Evolutionary conservation across 2,797 vertebrate genomes (phyloP).

Genomic region (Propithecus deckenii): DNA sequence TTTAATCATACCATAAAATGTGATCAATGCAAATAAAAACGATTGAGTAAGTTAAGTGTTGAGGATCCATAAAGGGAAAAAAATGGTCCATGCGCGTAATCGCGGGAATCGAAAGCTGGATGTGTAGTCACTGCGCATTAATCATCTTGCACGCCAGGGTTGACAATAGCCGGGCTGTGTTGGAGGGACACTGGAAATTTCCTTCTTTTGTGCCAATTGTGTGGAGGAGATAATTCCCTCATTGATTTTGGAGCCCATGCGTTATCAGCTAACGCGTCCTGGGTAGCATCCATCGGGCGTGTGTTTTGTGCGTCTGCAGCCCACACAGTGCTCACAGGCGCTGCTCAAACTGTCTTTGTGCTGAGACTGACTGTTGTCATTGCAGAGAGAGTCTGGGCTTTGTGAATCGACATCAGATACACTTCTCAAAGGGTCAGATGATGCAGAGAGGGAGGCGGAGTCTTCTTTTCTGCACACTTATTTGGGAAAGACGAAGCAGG

Average conservation of each 20-base stretch:
- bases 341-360: background rate
- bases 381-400: background rate
- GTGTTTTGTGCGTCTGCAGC: accelerated
- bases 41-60: constrained; percentile 82
- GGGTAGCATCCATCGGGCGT: background rate
- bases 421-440: background rate
- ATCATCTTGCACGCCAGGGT: background rate
- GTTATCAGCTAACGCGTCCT: background rate
- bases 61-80: constrained; percentile 81
- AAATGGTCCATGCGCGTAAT: constrained; percentile 56
- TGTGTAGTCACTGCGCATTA: background rate
- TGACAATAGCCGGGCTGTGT: background rate
- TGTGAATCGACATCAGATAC: background rate
- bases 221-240: constrained; percentile 27
- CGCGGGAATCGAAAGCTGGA: constrained; percentile 12
- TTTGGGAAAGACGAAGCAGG: background rate
- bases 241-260: background rate
- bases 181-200: background rate
- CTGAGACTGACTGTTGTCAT: background rate
- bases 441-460: accelerated
- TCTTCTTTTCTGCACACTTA: background rate
- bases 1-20: constrained; percentile 88
- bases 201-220: background rate
- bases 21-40: constrained; percentile 88
- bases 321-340: background rate